Evolutionary conservation across 30 jellyfish, hydroid and myxozoan species (phyloP), one percentile per base, ranked within the genome.

Genomic region (Aurelia coerulea): DNA sequence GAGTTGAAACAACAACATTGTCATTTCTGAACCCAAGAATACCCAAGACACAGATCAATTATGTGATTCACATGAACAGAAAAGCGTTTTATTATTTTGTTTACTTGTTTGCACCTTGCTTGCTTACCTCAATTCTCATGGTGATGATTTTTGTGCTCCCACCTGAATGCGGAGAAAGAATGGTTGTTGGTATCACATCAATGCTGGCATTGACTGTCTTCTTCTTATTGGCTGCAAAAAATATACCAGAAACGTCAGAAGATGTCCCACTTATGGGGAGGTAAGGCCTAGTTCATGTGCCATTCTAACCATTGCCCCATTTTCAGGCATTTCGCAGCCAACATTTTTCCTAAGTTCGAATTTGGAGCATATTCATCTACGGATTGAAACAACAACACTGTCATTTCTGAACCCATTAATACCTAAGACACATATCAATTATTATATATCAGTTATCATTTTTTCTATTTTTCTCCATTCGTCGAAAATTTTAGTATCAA

Each of bases 131-230:
- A 3, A 31, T 78, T 14, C 86, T 88, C 42, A 88, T 88, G 96
- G 37, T 70, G 19, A 59, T 88, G 81, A 68, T 88, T 10, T 88
- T 88, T 51, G 76, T 88, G 0, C 65, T 78, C 51, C 96, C 96
- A 5, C 96, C 96, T 41, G 96, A 88, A 18, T 88, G 96, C 73
- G 96, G 96, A 7, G 96, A 88, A 58, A 88, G 96, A 70, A 88
- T 88, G 96, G 96, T 88, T 17, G 89, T 88, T 70, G 96, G 96
- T 10, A 85, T 88, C 31, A 88, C 96, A 7, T 59, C 81, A 49
- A 70, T 88, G 84, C 66, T 88, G 65, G 96, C 96, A 2, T 50
- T 88, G 15, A 88, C 96, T 18, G 96, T 88, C 75, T 88, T 88
- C 85, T 88, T 73, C 81, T 41, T 88, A 76, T 73, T 88, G 52